A percentile compares a stretch with the other conserved stretches of the same genome.
Evolutionary conservation across 2,888 invertebrate genomes (phyloP).

Genomic region (Calephelis perditalis): DNA sequence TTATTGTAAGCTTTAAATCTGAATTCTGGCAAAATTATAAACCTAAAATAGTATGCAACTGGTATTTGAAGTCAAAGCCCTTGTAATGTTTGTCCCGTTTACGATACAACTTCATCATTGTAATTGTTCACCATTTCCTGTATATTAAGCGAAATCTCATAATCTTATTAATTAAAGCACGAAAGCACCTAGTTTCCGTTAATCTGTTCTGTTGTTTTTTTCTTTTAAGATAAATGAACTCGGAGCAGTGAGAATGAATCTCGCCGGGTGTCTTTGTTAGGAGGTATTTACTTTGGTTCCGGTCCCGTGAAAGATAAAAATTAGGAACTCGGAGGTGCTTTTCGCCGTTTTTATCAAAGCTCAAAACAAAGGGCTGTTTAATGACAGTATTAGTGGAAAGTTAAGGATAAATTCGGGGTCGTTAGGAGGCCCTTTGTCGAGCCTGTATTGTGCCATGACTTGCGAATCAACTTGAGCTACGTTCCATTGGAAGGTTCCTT

Average conservation of each 20-base stretch:
- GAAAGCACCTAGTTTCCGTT: constrained; percentile 14
- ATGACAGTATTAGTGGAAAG: constrained; percentile 74
- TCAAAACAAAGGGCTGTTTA: constrained; percentile 73
- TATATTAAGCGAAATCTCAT: not conserved
- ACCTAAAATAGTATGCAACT: too few relatives aligned
- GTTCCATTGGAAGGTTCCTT: constrained; percentile 11
- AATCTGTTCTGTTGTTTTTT: constrained; percentile 25
- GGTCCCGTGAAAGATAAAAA: constrained; percentile 66
- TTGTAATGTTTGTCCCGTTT: too few relatives aligned
- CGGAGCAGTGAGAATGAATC: constrained; percentile 14
- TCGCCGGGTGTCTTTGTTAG: constrained; percentile 48
- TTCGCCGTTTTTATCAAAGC: constrained; percentile 69
- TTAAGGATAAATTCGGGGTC: constrained; percentile 72
- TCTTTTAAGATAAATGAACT: constrained; percentile 26
- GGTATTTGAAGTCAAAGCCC: too few relatives aligned
- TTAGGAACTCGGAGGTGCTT: constrained; percentile 61
- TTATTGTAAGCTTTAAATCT: too few relatives aligned
- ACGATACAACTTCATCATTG: too few relatives aligned
- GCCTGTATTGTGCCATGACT: constrained; percentile 58
- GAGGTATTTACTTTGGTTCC: constrained; percentile 52
- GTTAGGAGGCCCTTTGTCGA: constrained; percentile 67
- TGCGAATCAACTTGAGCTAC: constrained; percentile 41
- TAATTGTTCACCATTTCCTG: too few relatives aligned
- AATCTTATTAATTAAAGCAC: constrained; percentile 8
- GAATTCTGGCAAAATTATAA: too few relatives aligned